These are phyloP conservation scores for Barnardius zonarius DNA, from an alignment of 2,113 vertebrate species.

Conservation along the genomic window DNA sequence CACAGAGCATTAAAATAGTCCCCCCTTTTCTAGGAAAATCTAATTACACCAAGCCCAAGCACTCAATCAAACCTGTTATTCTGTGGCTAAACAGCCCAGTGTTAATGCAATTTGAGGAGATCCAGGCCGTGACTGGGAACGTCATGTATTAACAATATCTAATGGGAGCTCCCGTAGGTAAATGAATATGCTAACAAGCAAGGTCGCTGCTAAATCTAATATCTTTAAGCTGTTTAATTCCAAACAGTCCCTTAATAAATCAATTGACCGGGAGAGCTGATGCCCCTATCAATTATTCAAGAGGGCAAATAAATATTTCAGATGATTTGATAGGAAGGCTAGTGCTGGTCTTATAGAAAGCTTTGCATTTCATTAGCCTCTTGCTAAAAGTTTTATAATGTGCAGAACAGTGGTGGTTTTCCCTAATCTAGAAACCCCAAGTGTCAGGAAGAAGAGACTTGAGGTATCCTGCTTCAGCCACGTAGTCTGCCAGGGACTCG, in stretches of 20 bases:
- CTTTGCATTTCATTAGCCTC: slow-evolving; percentile 86
- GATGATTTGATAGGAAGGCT: slow-evolving; percentile 86
- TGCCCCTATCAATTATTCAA: slow-evolving; percentile 92
- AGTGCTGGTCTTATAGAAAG: slow-evolving; percentile 78
- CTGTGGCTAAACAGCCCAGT: slow-evolving; percentile 86
- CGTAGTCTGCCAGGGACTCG: slow-evolving; percentile 2
- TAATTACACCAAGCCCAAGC: slow-evolving; percentile 87
- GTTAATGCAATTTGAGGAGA: slow-evolving; percentile 88
- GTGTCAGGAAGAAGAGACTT: slow-evolving; percentile 10
- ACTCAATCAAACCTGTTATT: slow-evolving; percentile 91
- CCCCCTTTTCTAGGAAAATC: slow-evolving; percentile 83
- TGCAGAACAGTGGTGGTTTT: slow-evolving; percentile 70
- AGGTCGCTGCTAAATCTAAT: slow-evolving; percentile 90
- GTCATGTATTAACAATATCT: slow-evolving; percentile 90
- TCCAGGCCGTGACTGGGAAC: slow-evolving; percentile 82
- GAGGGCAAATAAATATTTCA: slow-evolving; percentile 89
- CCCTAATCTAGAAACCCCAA: slow-evolving; percentile 42
- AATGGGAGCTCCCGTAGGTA: slow-evolving; percentile 89
- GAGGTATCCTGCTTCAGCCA: slow-evolving; percentile 26
- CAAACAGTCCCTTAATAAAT: slow-evolving; percentile 91
- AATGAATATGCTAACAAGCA: slow-evolving; percentile 91
- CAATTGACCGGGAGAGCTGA: slow-evolving; percentile 88
- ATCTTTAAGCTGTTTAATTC: slow-evolving; percentile 93
- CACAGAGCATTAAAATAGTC: slow-evolving; percentile 79
- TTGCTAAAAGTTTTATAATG: slow-evolving; percentile 86